Base-by-base conservation (phyloP, 2,113 vertebrate species). In the Neodon shergylaensis region DNA sequence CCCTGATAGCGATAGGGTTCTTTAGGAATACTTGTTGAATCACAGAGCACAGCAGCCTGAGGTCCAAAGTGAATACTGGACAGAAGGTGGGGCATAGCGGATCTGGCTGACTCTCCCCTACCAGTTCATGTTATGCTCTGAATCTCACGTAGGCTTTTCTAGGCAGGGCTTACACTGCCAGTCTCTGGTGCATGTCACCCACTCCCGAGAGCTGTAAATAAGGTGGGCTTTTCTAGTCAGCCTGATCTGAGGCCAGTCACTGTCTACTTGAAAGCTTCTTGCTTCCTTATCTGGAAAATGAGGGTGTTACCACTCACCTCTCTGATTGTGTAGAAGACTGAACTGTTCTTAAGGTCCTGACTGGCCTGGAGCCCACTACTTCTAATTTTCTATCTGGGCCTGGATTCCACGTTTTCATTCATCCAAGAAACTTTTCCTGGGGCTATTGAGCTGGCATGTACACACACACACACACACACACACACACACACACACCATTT, bases 401-500 rank as follows among this genome's bases (percentile, higher is more conserved):
- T 63, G 58, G 76, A 14, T 47, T 92, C 5, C 7, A 14, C 28
- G 22, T 83, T 94, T 95, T 93, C 89, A 89, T 86, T 92, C 88
- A 89, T 49, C 92, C 91, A 89, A 63, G 74, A 96, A 94, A 88
- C 12, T 36, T 93, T 88, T 95, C 24, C 49, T 52, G 44, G 21
- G 24, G 31, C 66, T 39, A 7, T 19, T 33, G 44, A 68, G 83
- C 14, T 13, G 28, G 16, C 8, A 47, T 31, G 44, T 52, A 58
- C 17, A 58, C 54, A 1, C 54, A 6, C 54, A 19, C 17, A 54
- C 52, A 54, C 52, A 54, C 52, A 54, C 52, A 5, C 54, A 7
- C 58, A 7, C 19, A 21, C 54, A 19, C 54, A 58, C 54, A 58
- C 54, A 7, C 54, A 21, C 49, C 52, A 54, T 54, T 82, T 14